Evolutionary conservation across 2,113 vertebrate genomes (phyloP), one percentile per base, ranked within the genome.

Genomic region (Salvelinus sp.): DNA sequence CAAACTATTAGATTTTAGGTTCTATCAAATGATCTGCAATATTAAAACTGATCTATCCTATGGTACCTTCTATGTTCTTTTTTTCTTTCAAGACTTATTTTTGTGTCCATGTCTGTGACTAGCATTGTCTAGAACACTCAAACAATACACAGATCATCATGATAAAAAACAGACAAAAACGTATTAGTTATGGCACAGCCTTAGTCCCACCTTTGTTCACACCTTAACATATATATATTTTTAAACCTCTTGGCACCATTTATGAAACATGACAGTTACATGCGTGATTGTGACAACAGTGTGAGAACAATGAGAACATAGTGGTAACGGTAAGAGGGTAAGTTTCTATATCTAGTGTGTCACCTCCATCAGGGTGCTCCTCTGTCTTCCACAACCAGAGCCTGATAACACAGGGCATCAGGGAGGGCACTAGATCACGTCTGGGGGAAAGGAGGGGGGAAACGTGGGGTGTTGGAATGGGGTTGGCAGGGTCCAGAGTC

Each of bases 81-180:
- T 25, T 33, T 54, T 22, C 73, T 60, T 27, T 65, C 63, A 65
- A 7, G 65, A 67, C 58, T 63, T 80, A 16, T 13, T 0, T 76
- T 10, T 27, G 33, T 65, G 70, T 74, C 7, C 25, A 27, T 70
- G 57, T 64, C 44, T 70, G 63, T 60, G 54, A 78, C 68, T 64
- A 33, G 16, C 65, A 18, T n/a, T n/a, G 48, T 48, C 73, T 65
- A 23, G 73, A 74, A 70, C 6, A 78, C 67, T 22, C n/a, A 71
- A 65, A 16, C 16, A 9, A 47, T 2, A n/a, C 30, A 78, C 1
- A 38, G 30, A 68, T 44, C 28, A 14, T 47, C 12, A 69, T 58
- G 69, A 62, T 74, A 67, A 78, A 79, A 33, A 16, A 16, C 25
- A 33, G 3, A 48, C 38, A n/a, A 44, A 22, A 48, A 60, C 57